A percentile compares a stretch with the other conserved stretches of the same genome.
These are phyloP conservation scores for Sebastes miniatus DNA, from an alignment of 2,797 vertebrate genomes.

Conservation along the genomic window DNA sequence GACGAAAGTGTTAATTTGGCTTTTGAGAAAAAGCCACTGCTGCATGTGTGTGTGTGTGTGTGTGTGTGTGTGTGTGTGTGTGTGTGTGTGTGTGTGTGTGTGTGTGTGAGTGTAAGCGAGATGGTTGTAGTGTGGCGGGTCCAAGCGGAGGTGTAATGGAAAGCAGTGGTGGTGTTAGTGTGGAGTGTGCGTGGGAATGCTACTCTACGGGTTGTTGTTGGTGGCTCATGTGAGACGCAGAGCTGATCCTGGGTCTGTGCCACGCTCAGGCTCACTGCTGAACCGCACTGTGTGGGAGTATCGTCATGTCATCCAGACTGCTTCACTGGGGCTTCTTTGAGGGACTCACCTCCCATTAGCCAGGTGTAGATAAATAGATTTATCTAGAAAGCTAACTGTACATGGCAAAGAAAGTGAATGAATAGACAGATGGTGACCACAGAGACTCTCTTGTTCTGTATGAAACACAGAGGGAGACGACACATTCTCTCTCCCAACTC, in stretches of 20 bases:
- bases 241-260: constrained; percentile 38
- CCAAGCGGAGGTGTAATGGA: constrained; percentile 33
- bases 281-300: constrained; percentile 23
- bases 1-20: constrained; percentile 49
- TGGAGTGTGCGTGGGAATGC: constrained; percentile 33
- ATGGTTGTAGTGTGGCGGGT: constrained; percentile 1
- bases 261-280: constrained; percentile 6
- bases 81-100: not conserved
- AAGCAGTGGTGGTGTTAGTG: constrained; percentile 26
- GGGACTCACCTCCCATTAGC: not conserved
- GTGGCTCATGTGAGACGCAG: constrained; percentile 43
- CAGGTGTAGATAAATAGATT: constrained; percentile 5
- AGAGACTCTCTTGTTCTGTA: not conserved
- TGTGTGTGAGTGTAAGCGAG: constrained; percentile 12
- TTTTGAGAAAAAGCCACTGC: constrained; percentile 10
- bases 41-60: not conserved
- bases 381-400: not conserved
- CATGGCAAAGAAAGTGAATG: not conserved
- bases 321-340: not conserved
- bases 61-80: too few species aligned
- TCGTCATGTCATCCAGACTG: constrained; percentile 16
- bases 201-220: constrained; percentile 39
- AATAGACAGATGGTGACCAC: not conserved
- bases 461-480: not conserved
- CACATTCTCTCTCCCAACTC: too few species aligned